phyloP scores from a whole-genome alignment of 2,797 vertebrate genomes.

The Lophius americanus region DNA sequence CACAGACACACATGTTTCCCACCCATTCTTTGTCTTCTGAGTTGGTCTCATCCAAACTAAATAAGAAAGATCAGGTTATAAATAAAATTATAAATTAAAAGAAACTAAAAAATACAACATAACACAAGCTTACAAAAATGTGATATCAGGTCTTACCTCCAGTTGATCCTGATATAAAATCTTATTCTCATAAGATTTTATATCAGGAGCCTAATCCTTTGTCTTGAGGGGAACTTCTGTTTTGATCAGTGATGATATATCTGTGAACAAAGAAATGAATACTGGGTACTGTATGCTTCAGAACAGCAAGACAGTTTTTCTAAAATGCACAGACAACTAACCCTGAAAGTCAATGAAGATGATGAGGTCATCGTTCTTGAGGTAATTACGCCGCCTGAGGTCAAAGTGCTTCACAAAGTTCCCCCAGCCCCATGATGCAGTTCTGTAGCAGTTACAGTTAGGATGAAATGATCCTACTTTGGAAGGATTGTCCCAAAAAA shows the following conservation, averaged over 20 bases:
- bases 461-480: slow-evolving; percentile 66
- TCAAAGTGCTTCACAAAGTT: slow-evolving; percentile 84
- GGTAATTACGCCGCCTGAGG: slow-evolving; percentile 81
- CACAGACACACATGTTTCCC: not conserved
- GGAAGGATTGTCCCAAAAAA: slow-evolving; percentile 85
- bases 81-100: not conserved
- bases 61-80: not conserved
- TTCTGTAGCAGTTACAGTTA: slow-evolving; percentile 75
- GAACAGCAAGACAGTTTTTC: not conserved
- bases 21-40: slow-evolving; percentile 16
- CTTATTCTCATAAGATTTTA: too few relatives aligned
- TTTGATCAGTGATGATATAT: slow-evolving; percentile 72
- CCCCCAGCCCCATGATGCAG: slow-evolving; percentile 72
- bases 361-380: slow-evolving; percentile 90
- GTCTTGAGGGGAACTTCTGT: slow-evolving; percentile 72
- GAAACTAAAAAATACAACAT: not conserved
- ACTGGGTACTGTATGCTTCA: not conserved
- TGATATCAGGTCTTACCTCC: slow-evolving; percentile 22
- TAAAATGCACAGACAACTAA: slow-evolving; percentile 42
- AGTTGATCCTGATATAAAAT: not conserved
- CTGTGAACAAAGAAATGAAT: slow-evolving; percentile 51
- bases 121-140: not conserved
- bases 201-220: slow-evolving; percentile 33
- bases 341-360: slow-evolving; percentile 88
- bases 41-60: slow-evolving; percentile 6